Evolutionary conservation across 2,797 vertebrate genomes (phyloP), one percentile per base, ranked within the genome.

Genomic region (Cirrhinus molitorella): DNA sequence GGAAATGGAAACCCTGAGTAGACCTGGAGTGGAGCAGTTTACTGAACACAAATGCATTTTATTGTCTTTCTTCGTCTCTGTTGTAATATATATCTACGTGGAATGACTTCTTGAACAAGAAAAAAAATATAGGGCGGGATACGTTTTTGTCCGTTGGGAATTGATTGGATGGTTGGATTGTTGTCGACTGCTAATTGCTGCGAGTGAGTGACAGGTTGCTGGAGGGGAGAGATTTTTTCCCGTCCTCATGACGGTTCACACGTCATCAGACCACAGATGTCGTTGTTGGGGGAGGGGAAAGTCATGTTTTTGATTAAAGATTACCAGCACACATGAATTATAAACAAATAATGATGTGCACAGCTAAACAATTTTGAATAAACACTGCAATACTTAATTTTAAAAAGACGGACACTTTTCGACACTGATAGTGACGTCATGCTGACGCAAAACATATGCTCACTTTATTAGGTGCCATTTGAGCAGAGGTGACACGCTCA

Each of bases 401-500:
- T 0, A 28, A 28, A 57, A 16, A 61, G 28, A n/a, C n/a, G n/a
- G n/a, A n/a, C n/a, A n/a, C n/a, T n/a, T n/a, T n/a, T n/a, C n/a
- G 0, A 31, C 59, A 31, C 17, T 63, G 25, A 63, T 63, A 17
- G 6, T 31, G 25, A 63, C 17, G 28, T 31, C 17, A 63, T 63
- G 28, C 28, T 53, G 71, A 53, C 19, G 0, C 17, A 13, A 70
- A 11, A 21, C 37, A 47, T 23, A 55, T 59, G 67, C 61, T 45
- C 13, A 68, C 49, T 73, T 49, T 3, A 23, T 79, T 78, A 74
- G 28, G 21, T 57, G 14, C 45, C 57, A 47, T 81, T 72, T 66
- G n/a, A 4, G 55, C 45, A 63, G 72, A 83, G 53, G 75, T 76
- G 74, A 85, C 53, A 85, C 40, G 45, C n/a, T 53, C 43, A 57